Base-by-base conservation (phyloP, 2,113 vertebrate genomes). In the Carettochelys insculpta region DNA sequence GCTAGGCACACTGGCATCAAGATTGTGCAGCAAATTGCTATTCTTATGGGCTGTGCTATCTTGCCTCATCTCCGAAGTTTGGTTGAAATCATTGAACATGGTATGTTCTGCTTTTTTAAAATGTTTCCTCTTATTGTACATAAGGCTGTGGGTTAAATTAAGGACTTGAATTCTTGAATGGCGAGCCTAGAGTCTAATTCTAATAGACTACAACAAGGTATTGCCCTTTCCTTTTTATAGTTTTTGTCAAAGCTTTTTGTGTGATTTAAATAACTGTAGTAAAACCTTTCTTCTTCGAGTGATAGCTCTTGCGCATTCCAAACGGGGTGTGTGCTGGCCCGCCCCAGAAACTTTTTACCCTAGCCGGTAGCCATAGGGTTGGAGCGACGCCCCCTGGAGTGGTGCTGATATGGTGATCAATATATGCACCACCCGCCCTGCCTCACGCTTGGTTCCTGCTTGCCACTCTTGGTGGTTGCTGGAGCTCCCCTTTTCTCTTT, bases 41-140 rank as follows among this genome's bases (percentile, higher is more conserved):
- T 99, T 97, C 99, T 99, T 45, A 99, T 99, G 99, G 99, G 99
- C 91, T 99, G 99, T 88, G 99, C 99, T 81, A 99, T 99, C 93
- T 96, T 99, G 96, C 99, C 99, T 89, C 99, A 99, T 95, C 98
- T 99, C 38, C 98, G 99, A 94, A 99, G 99, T 97, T 97, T 99
- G 98, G 99, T 99, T 97, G 99, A 99, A 98, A 99, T 99, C 81
- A 99, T 99, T 75, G 99, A 99, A 88, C 99, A 99, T 73, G 99
- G 99, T 99, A 92, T 97, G 99, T 96, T 94, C 24, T 91, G n/a
- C 48, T 53, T 71, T 29, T 19, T 41, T 38, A 61, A 53, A 17
- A 3, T 5, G 1, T 13, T 56, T 2, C 7, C 11, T 87, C 77
- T 48, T 11, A 71, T 86, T 50, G 12, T 48, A 61, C 73, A 48